These are phyloP conservation scores for Tragelaphus strepsiceros DNA, from an alignment of 2,113 vertebrate genomes.

Conservation along the genomic window DNA sequence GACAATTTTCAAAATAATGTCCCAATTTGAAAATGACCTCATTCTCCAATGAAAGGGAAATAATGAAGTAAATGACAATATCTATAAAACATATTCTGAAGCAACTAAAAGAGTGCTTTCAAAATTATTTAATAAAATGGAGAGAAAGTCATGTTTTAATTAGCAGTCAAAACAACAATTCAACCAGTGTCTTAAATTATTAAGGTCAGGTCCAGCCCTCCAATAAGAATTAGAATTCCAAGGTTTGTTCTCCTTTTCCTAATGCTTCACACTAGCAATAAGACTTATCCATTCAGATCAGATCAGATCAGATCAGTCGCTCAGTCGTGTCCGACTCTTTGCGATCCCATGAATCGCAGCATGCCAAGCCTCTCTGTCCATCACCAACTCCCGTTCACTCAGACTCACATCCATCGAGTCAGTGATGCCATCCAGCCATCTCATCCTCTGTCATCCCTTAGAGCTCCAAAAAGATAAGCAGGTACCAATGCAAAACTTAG, in stretches of 20 bases:
- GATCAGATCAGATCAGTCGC: no score
- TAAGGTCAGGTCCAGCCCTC: not conserved
- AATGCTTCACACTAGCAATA: not conserved
- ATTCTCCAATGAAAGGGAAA: not conserved
- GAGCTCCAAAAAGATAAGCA: not conserved
- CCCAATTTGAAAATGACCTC: not conserved
- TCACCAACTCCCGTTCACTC: no score
- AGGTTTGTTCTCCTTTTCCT: not conserved
- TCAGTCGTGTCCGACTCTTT: no score
- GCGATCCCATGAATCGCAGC: no score
- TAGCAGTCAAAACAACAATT: not conserved
- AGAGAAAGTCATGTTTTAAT: not conserved
- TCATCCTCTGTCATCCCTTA: no score
- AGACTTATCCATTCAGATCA: not conserved
- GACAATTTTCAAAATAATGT: not conserved
- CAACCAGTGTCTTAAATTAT: not conserved
- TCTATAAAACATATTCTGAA: not conserved
- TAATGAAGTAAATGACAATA: not conserved
- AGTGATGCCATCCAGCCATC: no score
- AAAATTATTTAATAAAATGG: not conserved
- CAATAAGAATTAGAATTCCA: not conserved
- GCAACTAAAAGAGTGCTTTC: not conserved
- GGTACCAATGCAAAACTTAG: not conserved
- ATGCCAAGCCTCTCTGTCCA: no score
- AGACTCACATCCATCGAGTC: no score